These are phyloP conservation scores for Falco berigora DNA, from an alignment of 2,797 vertebrate genomes.

Conservation along the genomic window DNA sequence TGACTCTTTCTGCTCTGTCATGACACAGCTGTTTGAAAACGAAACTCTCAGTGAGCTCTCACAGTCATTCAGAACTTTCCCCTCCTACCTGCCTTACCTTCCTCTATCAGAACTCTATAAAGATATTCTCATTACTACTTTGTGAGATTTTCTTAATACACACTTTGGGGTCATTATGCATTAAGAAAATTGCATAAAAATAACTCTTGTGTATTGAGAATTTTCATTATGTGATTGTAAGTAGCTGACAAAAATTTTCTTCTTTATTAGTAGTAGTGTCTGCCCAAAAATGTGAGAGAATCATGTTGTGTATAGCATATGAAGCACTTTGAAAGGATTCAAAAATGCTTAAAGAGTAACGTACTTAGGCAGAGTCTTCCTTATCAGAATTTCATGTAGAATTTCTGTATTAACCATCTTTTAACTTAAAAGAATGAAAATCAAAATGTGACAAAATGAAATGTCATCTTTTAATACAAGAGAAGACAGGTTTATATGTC, in stretches of 20 bases:
- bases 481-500: neutral
- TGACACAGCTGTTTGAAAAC: neutral
- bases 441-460: neutral
- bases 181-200: neutral
- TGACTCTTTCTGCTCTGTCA: neutral
- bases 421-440: slow-evolving; percentile 5
- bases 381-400: neutral
- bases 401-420: neutral
- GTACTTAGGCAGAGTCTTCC: neutral
- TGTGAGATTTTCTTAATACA: neutral
- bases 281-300: neutral
- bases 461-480: neutral
- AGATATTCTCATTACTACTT: neutral
- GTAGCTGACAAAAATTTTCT: neutral
- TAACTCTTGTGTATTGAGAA: neutral
- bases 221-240: neutral
- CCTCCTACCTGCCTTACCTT: neutral
- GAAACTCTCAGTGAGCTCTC: neutral
- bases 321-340: neutral
- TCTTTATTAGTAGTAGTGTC: neutral
- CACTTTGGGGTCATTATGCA: neutral
- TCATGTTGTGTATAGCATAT: neutral
- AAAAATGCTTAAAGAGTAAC: neutral
- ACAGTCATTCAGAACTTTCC: neutral
- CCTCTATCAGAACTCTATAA: neutral